A percentile compares a stretch with the other conserved stretches of the same genome.
Evolutionary conservation across 2,113 vertebrate species (phyloP).

Genomic region (Chlorodrepanis virens): DNA sequence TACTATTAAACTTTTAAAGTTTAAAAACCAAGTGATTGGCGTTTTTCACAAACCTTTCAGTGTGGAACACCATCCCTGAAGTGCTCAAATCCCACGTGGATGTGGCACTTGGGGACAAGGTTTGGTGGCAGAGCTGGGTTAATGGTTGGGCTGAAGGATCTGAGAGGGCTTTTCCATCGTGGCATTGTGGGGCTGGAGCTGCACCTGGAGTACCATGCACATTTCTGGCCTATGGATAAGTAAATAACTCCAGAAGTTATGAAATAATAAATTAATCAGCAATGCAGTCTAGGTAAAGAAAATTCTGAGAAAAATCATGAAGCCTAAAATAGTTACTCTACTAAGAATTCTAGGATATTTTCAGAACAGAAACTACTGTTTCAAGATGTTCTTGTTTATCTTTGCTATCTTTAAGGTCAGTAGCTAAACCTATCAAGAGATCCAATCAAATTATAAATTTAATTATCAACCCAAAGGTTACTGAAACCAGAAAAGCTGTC

Average conservation of each 20-base stretch:
- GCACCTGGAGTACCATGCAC: not conserved
- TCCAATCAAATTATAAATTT: not conserved
- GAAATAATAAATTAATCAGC: not conserved
- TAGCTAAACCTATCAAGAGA: not conserved
- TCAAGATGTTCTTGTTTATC: not conserved
- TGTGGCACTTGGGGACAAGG: not conserved
- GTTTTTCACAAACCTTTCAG: too few relatives aligned
- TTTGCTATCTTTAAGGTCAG: not conserved
- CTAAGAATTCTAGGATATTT: not conserved
- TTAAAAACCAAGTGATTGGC: too few relatives aligned
- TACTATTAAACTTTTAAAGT: too few relatives aligned
- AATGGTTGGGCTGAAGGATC: not conserved
- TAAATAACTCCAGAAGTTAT: not conserved
- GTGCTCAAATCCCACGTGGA: not conserved
- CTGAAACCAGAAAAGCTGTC: not conserved
- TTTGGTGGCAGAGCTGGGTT: not conserved
- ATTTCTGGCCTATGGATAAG: not conserved
- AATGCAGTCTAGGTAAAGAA: not conserved
- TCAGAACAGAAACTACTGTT: not conserved
- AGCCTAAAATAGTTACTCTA: not conserved
- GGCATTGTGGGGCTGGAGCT: not conserved
- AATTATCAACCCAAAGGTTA: not conserved
- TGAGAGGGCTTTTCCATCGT: fast-evolving
- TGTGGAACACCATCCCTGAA: not conserved
- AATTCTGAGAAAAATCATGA: not conserved